Evolutionary conservation across 64 coral and sea anemone genomes (phyloP).

Genomic region (Montipora efflorescens): DNA sequence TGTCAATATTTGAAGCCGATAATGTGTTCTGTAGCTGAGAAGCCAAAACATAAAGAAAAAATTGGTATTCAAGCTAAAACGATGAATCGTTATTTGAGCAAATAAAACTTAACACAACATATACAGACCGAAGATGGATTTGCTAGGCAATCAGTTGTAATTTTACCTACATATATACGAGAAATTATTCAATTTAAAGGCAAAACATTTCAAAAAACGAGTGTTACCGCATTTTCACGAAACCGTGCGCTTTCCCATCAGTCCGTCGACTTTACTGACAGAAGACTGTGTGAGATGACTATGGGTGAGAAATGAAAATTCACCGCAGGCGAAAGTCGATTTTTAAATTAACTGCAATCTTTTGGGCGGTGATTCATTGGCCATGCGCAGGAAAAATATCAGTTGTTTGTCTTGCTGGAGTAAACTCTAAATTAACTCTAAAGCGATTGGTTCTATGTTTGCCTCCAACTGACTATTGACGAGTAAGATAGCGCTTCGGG

Average conservation of each 20-base stretch:
- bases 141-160: neutral
- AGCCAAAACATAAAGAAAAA: neutral
- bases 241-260: neutral
- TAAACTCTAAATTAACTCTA: neutral
- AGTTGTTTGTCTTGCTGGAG: slow-evolving; percentile 30
- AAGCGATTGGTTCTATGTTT: slow-evolving; percentile 33
- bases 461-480: neutral
- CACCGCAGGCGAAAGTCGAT: neutral
- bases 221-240: neutral
- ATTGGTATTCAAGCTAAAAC: neutral
- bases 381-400: neutral
- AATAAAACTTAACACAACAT: neutral
- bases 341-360: slow-evolving; percentile 36
- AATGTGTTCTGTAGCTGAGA: neutral
- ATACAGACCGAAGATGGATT: neutral
- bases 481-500: neutral
- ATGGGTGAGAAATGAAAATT: neutral
- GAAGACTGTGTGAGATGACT: neutral
- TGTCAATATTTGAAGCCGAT: neutral
- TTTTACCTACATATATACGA: neutral
- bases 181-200: neutral
- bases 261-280: neutral
- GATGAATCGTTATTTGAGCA: neutral
- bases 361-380: neutral
- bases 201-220: neutral